phyloP scores from a whole-genome alignment of 1,140 invertebrate species.

The Zaprionus africanus region DNA sequence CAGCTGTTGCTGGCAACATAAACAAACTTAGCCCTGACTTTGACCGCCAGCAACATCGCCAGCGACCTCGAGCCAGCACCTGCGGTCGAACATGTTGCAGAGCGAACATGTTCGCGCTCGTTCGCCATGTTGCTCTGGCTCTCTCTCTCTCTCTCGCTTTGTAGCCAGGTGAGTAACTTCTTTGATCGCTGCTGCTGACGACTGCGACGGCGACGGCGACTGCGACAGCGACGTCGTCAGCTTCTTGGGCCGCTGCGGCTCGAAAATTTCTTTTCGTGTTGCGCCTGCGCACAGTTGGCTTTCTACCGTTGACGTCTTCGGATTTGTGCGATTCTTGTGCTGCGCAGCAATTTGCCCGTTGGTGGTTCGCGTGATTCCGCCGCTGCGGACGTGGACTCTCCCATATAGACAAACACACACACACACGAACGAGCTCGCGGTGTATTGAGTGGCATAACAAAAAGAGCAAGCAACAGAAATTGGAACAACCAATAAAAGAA shows the following conservation, averaged over 20 bases:
- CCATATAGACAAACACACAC: slow-evolving; percentile 40
- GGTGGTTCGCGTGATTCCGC: slow-evolving; percentile 65
- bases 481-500: slow-evolving; percentile 69
- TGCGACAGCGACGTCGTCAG: slow-evolving; percentile 32
- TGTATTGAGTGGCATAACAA: slow-evolving; percentile 61
- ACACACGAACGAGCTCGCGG: slow-evolving; percentile 16
- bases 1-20: slow-evolving; percentile 35
- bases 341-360: slow-evolving; percentile 34
- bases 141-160: neutral
- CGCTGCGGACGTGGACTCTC: slow-evolving; percentile 71
- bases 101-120: slow-evolving; percentile 53
- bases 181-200: slow-evolving; percentile 42
- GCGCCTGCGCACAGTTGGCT: slow-evolving; percentile 84
- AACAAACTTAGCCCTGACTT: slow-evolving; percentile 82
- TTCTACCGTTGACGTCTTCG: slow-evolving; percentile 84
- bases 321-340: slow-evolving; percentile 75
- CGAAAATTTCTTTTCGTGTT: slow-evolving; percentile 78
- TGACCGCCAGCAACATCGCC: slow-evolving; percentile 57
- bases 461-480: slow-evolving; percentile 73
- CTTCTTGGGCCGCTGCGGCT: slow-evolving; percentile 63
- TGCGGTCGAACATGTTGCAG: slow-evolving; percentile 62
- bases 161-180: slow-evolving; percentile 45
- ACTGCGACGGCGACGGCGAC: slow-evolving; percentile 43
- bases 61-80: slow-evolving; percentile 49
- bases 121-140: neutral